phyloP scores from a whole-genome alignment of 2,797 vertebrate species.

The Austrolebias charrua region DNA sequence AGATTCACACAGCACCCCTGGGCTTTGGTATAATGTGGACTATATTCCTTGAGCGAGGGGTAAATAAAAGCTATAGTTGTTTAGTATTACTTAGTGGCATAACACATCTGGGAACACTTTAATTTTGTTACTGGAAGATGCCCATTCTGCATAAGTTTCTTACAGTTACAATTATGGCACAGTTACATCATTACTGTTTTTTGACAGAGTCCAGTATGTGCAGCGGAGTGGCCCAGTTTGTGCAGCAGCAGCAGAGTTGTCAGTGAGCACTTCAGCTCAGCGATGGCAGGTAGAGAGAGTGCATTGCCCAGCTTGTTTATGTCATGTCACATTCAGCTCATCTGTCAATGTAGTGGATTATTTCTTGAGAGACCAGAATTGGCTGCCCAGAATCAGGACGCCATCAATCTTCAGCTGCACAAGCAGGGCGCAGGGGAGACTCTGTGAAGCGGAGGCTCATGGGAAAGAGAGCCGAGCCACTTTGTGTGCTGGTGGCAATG shows the following conservation, averaged over 20 bases:
- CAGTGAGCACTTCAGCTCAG: conserved; percentile 40
- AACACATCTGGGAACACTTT: conserved; percentile 11
- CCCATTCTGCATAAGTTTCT: conserved; percentile 17
- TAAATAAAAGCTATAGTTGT: conserved; percentile 24
- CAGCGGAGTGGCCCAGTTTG: conserved; percentile 62
- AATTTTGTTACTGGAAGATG: conserved; percentile 21
- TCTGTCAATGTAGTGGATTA: conserved; percentile 95
- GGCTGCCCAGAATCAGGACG: conserved; percentile 87
- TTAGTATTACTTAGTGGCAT: conserved; percentile 15
- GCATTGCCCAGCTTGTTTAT: conserved; percentile 73
- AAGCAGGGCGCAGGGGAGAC: conserved; percentile 69
- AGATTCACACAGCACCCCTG: conserved; percentile 37
- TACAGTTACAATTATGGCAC: conserved; percentile 26
- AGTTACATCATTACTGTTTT: conserved; percentile 36
- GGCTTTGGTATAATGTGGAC: conserved; percentile 42
- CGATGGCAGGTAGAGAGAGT: conserved; percentile 78
- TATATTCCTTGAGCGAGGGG: conserved; percentile 15
- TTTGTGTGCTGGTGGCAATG: conserved; percentile 87
- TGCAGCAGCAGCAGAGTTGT: conserved; percentile 43
- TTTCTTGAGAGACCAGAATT: conserved; percentile 97
- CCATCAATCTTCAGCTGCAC: conserved; percentile 89
- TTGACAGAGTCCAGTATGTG: conserved; percentile 36
- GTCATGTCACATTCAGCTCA: conserved; percentile 89
- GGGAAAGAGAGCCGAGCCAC: conserved; percentile 67
- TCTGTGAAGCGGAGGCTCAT: conserved; percentile 70